Percentiles rank a stretch among this genome's conserved stretches.
Evolutionary conservation across 2,797 vertebrate species (phyloP).

Genomic region (Acanthurus leucopareius): DNA sequence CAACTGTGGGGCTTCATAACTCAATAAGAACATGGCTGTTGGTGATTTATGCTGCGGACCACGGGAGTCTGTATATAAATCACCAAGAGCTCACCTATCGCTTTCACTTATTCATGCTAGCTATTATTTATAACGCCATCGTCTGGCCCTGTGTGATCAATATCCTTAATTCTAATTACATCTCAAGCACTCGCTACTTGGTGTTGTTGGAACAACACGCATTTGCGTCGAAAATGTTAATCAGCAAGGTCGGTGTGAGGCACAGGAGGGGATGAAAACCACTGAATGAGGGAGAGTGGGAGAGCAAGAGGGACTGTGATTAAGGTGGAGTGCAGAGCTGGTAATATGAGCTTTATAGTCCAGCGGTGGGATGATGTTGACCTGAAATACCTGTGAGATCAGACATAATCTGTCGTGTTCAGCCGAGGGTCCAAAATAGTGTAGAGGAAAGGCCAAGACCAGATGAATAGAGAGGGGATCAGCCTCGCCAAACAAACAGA

Average conservation of each 20-base stretch:
- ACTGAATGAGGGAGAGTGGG: conserved; percentile 43
- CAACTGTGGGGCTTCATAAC: conserved; percentile 86
- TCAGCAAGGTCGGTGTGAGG: conserved; percentile 70
- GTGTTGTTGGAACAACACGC: conserved; percentile 82
- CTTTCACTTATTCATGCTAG: conserved; percentile 88
- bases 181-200: conserved; percentile 82
- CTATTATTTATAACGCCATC: conserved; percentile 86
- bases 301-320: conserved; percentile 54
- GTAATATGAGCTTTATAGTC: conserved; percentile 56
- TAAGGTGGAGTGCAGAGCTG: conserved; percentile 53
- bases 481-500: conserved; percentile 77
- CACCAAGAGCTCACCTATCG: conserved; percentile 86
- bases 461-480: conserved; percentile 72
- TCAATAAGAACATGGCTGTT: conserved; percentile 86
- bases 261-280: conserved; percentile 58
- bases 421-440: conserved; percentile 59
- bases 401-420: conserved; percentile 71
- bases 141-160: conserved; percentile 83
- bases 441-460: conserved; percentile 66
- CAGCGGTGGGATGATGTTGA: conserved; percentile 65
- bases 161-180: conserved; percentile 90
- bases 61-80: conserved; percentile 84
- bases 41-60: conserved; percentile 85
- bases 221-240: conserved; percentile 86
- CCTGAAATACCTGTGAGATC: conserved; percentile 72